These are phyloP conservation scores for Lanistes nyassanus DNA, from an alignment of 1,140 invertebrate genomes.

Conservation along the genomic window DNA sequence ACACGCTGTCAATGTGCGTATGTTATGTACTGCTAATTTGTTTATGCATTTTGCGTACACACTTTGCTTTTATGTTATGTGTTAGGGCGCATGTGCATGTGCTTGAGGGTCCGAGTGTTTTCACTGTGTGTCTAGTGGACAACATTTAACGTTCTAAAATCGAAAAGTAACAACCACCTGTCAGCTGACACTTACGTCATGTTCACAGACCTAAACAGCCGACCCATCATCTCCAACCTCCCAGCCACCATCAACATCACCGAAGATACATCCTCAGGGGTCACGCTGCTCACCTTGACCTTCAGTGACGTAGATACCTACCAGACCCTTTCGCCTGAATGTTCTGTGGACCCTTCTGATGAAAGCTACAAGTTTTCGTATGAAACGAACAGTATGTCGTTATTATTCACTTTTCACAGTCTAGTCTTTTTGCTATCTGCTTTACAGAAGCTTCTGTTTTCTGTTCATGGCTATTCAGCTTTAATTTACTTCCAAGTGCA, in stretches of 20 bases:
- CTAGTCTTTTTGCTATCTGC: too few relatives aligned
- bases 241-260: conserved; percentile 15
- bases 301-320: background rate
- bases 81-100: too few relatives aligned
- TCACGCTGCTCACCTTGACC: conserved; percentile 1
- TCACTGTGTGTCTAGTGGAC: too few relatives aligned
- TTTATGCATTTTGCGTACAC: too few relatives aligned
- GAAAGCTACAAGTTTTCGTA: conserved; percentile 23
- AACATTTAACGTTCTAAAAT: too few relatives aligned
- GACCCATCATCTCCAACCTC: conserved; percentile 17
- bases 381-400: background rate
- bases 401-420: background rate
- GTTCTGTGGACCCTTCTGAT: conserved; percentile 12
- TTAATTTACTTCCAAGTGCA: background rate
- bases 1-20: too few relatives aligned
- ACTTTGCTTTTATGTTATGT: too few relatives aligned
- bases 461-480: background rate
- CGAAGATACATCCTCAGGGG: background rate
- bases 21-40: too few relatives aligned
- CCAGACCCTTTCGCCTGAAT: conserved; percentile 2
- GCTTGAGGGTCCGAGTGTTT: too few relatives aligned
- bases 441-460: background rate
- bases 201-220: conserved; percentile 15
- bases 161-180: too few relatives aligned
- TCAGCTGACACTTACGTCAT: background rate